Percentiles rank a stretch among this genome's conserved stretches.
phyloP scores from a whole-genome alignment of 2,797 vertebrate genomes.

The Esox lucius region DNA sequence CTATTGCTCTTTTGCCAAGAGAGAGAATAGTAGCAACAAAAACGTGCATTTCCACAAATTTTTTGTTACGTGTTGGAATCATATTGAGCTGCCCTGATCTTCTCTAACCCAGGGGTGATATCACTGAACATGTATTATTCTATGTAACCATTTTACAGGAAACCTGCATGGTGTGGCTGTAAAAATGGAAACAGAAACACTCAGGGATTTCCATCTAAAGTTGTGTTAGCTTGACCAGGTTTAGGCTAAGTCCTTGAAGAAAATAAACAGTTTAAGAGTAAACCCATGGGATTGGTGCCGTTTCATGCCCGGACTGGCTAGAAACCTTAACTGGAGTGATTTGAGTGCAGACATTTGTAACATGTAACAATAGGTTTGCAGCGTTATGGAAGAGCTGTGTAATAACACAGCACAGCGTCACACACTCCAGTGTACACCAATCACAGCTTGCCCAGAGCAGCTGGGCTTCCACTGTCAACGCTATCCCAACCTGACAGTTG shows the following conservation, averaged over 20 bases:
- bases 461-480: background rate
- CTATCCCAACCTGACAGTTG: background rate
- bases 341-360: background rate
- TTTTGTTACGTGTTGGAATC: conserved; percentile 33
- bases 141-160: conserved; percentile 31
- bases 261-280: background rate
- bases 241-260: background rate
- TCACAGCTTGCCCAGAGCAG: background rate
- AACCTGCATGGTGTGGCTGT: conserved; percentile 24
- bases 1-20: conserved; percentile 17
- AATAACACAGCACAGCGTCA: background rate
- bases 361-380: background rate
- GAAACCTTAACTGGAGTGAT: background rate
- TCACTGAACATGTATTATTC: conserved; percentile 36
- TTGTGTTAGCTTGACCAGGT: background rate
- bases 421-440: background rate
- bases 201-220: conserved; percentile 18
- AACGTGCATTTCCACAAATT: conserved; percentile 36
- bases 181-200: conserved; percentile 45
- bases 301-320: background rate
- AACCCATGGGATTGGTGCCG: background rate
- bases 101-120: conserved; percentile 22
- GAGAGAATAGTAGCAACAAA: background rate
- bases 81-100: conserved; percentile 14
- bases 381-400: background rate